Conservation (phyloP, 2,113 vertebrate species). For the Bubalus kerabau region DNA sequence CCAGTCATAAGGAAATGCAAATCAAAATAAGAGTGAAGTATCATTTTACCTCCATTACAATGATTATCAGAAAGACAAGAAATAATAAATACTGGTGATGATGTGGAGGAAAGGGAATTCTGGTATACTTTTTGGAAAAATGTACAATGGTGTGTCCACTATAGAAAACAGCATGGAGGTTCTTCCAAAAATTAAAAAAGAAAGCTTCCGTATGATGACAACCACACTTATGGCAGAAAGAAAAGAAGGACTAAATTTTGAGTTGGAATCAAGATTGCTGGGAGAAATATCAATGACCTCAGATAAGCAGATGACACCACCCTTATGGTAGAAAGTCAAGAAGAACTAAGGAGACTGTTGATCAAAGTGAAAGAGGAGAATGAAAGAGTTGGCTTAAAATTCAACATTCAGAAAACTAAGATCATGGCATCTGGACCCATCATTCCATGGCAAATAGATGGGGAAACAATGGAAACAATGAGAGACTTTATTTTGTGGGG, state of each 20-base stretch:
- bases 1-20: background rate
- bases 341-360: background rate
- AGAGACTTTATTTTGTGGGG: fast-evolving
- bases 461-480: background rate
- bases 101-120: background rate
- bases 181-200: background rate
- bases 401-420: background rate
- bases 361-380: background rate
- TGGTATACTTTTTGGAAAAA: background rate
- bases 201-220: background rate
- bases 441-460: background rate
- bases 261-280: background rate
- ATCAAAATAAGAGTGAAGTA: background rate
- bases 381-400: background rate
- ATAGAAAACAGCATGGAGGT: background rate
- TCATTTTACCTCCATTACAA: background rate
- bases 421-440: background rate
- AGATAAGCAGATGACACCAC: background rate
- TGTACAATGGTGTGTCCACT: background rate
- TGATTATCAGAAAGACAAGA: background rate
- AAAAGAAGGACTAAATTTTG: background rate
- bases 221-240: background rate
- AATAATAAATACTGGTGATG: background rate
- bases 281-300: background rate
- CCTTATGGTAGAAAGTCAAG: background rate